A percentile compares a stretch with the other conserved stretches of the same genome.
phyloP scores from a whole-genome alignment of 2,888 invertebrate species.

The Podotricha telesiphe region DNA sequence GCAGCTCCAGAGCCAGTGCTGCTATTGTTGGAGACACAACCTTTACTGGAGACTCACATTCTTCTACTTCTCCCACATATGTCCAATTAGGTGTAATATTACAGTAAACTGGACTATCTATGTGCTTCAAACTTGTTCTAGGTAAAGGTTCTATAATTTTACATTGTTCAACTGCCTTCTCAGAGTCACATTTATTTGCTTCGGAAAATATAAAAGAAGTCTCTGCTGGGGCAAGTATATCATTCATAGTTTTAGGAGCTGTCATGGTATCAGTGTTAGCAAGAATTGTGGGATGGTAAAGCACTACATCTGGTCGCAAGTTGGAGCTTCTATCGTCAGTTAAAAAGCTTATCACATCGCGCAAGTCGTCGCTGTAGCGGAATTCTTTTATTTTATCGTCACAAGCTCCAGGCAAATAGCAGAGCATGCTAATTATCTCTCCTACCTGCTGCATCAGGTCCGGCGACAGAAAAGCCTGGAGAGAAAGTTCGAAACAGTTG shows the following conservation, averaged over 20 bases:
- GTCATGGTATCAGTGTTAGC: conserved; percentile 64
- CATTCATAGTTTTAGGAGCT: conserved; percentile 54
- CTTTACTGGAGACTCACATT: conserved; percentile 49
- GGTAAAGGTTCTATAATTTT: conserved; percentile 64
- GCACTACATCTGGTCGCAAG: conserved; percentile 69
- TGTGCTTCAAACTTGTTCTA: conserved; percentile 56
- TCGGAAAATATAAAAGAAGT: conserved; percentile 53
- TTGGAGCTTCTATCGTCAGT: conserved; percentile 60
- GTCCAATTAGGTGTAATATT: conserved; percentile 63
- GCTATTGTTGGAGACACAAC: conserved; percentile 74
- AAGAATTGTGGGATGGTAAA: conserved; percentile 78
- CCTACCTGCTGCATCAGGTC: conserved; percentile 66
- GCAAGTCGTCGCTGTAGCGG: conserved; percentile 71
- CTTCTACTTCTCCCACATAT: conserved; percentile 48
- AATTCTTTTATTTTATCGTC: conserved; percentile 55
- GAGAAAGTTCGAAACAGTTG: conserved; percentile 67
- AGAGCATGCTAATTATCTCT: conserved; percentile 59
- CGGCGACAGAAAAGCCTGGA: conserved; percentile 33
- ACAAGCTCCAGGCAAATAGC: conserved; percentile 50
- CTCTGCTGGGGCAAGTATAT: conserved; percentile 59
- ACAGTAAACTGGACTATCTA: conserved; percentile 69
- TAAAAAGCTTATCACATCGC: conserved; percentile 66
- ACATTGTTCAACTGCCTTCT: conserved; percentile 69
- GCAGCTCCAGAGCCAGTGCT: conserved; percentile 76
- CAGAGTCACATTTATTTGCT: conserved; percentile 74